A percentile compares a stretch with the other conserved stretches of the same genome.
These are phyloP conservation scores for Ictalurus furcatus DNA, from an alignment of 2,113 vertebrate genomes.

Conservation along the genomic window DNA sequence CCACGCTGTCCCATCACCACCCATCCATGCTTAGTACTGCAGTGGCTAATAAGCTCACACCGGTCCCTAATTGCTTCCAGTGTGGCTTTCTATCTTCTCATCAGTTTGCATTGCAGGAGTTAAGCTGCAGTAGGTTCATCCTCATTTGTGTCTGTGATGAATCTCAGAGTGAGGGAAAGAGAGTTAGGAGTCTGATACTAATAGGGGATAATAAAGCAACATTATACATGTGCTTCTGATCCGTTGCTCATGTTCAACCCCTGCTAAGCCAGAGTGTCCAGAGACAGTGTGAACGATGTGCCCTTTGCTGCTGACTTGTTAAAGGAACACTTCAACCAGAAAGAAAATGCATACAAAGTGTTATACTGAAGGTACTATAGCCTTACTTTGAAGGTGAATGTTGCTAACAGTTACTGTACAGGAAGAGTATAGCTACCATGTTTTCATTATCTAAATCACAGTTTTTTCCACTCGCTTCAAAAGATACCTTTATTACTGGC, in stretches of 20 bases:
- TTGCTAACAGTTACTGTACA: not conserved
- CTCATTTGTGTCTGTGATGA: not conserved
- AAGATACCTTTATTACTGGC: not conserved
- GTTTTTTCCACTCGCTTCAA: not conserved
- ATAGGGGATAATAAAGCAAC: constrained; percentile 50
- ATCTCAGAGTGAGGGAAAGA: constrained; percentile 8
- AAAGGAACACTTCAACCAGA: not conserved
- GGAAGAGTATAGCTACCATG: not conserved
- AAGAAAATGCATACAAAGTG: not conserved
- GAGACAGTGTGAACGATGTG: constrained; percentile 67
- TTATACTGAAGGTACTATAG: not conserved
- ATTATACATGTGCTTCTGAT: constrained; percentile 56
- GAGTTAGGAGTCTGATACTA: not conserved
- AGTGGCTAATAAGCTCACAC: constrained; percentile 19
- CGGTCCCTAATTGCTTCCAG: constrained; percentile 35
- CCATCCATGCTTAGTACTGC: constrained; percentile 19
- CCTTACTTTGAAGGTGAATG: not conserved
- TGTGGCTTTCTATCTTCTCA: constrained; percentile 13
- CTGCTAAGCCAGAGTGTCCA: constrained; percentile 56
- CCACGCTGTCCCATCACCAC: not conserved
- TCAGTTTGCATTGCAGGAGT: constrained; percentile 28
- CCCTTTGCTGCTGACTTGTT: not conserved
- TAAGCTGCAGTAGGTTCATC: constrained; percentile 14
- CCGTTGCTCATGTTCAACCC: constrained; percentile 66
- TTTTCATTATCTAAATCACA: not conserved